Evolutionary conservation across 2,797 vertebrate genomes (phyloP), one percentile per base, ranked within the genome.

Genomic region (Thaleichthys pacificus): DNA sequence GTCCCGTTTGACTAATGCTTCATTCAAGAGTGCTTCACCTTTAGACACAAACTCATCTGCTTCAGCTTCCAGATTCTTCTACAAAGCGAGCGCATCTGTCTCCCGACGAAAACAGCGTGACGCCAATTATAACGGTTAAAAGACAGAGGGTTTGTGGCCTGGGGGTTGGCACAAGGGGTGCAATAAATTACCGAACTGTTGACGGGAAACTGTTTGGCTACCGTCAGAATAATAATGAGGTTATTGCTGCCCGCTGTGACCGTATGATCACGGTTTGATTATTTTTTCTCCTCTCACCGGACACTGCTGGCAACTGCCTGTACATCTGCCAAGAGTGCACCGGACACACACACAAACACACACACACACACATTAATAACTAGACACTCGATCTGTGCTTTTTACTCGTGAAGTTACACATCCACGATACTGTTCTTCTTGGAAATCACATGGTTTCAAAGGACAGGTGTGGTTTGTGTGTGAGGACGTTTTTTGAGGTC

Each of bases 111-210:
- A 92, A 61, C 93, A 93, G 93, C 92, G 54, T 92, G 93, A 90
- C 81, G 93, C 93, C 92, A 94, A 94, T 94, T 94, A 94, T 85
- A 89, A 83, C 83, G 72, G 88, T 93, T 92, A 92, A 90, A 89
- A 93, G 89, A 89, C 88, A 92, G 91, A 91, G 87, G 89, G 90
- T 91, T 90, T 90, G 84, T 86, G 86, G 89, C 82, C 87, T 69
- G 75, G 14, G 67, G 68, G 76, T 80, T 94, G 93, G 93, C 91
- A 91, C 69, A 60, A 74, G 72, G 77, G 71, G 68, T 79, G 88
- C 89, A 91, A 93, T 93, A 93, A 93, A 93, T 93, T 91, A 93
- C 92, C 71, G 71, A 85, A 89, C 86, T 84, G 89, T 88, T 92
- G 91, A 93, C 89, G 89, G 90, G 82, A 89, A 88, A 90, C 87